Base-by-base conservation (phyloP, 2,113 vertebrate species). In the Clinocottus analis region DNA sequence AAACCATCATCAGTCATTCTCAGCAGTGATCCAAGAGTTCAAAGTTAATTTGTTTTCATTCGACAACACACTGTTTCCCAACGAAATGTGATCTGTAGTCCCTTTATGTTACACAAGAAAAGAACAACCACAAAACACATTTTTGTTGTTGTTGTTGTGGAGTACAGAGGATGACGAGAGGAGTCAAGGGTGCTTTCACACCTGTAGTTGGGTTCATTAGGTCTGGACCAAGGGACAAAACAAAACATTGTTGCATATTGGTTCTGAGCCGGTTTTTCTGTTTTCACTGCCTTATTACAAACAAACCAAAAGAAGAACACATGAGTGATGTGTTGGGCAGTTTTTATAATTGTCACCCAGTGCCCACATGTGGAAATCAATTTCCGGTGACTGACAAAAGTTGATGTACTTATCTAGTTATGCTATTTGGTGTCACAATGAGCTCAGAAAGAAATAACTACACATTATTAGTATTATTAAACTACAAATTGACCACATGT, bases 1-100 rank as follows among this genome's bases (percentile, higher is more conserved):
- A 63, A 75, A 43, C 3, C 47, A 47, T 17, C 60, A 56, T 17
- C 17, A 58, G 13, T 70, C 31, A 29, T 62, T 74, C 35, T 61
- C 27, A 21, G 41, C 27, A 74, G 41, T 55, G 10, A 35, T 19
- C 23, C 5, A 5, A 25, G 11, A 37, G 5, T 8, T 23, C 9
- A 23, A 64, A 8, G 13, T 64, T 43, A 0, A 25, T 64, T 16
- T 23, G 14, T 23, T 63, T 35, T 7, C 35, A 63, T 63, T 41
- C 35, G 14, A 25, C n/a, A 63, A 63, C 21, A 63, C 2, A 16
- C 5, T 9, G 13, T 25, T 63, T 21, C 61, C 13, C n/a, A 41
- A 63, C 3, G 5, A 39, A 63, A 63, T 37, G 60, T 21, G 41
- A 33, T 29, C 29, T 59, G 29, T 59, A 9, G 27, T 31, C 14